Evolutionary conservation across 2,113 vertebrate genomes (phyloP).

Genomic region (Perca fluviatilis): DNA sequence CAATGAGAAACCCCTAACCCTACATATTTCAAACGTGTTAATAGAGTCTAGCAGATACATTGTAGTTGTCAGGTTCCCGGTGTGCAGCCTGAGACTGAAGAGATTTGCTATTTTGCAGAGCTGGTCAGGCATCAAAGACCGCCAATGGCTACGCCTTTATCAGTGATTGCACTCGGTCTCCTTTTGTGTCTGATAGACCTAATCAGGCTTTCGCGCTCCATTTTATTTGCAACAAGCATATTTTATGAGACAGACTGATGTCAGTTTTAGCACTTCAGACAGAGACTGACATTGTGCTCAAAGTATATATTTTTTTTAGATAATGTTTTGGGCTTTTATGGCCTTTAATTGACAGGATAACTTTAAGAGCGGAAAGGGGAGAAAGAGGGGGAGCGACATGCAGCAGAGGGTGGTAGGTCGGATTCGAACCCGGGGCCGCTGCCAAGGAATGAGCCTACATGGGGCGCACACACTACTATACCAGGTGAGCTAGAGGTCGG

Average conservation of each 20-base stretch:
- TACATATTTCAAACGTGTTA: slow-evolving; percentile 26
- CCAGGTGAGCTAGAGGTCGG: too few relatives aligned
- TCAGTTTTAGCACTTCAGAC: neutral
- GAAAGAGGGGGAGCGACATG: too few relatives aligned
- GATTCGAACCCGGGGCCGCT: too few relatives aligned
- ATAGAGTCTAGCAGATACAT: slow-evolving; percentile 9
- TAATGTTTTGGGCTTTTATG: too few relatives aligned
- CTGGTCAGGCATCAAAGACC: slow-evolving; percentile 55
- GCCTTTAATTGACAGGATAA: too few relatives aligned
- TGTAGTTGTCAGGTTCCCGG: slow-evolving; percentile 31
- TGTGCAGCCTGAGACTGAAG: slow-evolving; percentile 33
- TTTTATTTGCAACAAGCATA: slow-evolving; percentile 9
- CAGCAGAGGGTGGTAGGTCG: too few relatives aligned
- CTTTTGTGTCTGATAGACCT: slow-evolving; percentile 47
- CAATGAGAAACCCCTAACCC: neutral
- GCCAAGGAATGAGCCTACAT: too few relatives aligned
- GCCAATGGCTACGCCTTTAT: slow-evolving; percentile 49
- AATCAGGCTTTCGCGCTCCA: slow-evolving; percentile 20
- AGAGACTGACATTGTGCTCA: neutral
- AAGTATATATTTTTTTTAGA: neutral
- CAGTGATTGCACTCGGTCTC: slow-evolving; percentile 42
- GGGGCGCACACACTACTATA: too few relatives aligned
- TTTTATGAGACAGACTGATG: slow-evolving; percentile 12
- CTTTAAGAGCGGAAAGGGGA: too few relatives aligned
- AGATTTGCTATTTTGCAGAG: slow-evolving; percentile 59